These are phyloP conservation scores for Neotoma lepida DNA, from an alignment of 2,113 vertebrate genomes.

Conservation along the genomic window DNA sequence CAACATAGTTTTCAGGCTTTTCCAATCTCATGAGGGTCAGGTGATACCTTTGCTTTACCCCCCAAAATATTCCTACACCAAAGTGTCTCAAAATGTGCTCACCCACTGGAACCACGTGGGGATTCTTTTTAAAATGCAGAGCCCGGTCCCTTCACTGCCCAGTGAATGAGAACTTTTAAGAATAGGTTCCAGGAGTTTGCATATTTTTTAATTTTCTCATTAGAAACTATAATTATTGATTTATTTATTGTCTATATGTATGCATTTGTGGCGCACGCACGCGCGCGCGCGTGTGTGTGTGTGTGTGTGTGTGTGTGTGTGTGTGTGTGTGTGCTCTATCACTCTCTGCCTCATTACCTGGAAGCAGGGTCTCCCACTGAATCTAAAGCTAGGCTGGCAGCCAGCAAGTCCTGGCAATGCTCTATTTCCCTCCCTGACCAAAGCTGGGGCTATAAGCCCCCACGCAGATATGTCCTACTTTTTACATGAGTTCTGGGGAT, in stretches of 20 bases:
- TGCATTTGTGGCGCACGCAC: too few species aligned
- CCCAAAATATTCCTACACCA: not conserved
- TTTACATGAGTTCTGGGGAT: not conserved
- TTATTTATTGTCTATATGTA: not conserved
- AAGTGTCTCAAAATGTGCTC: not conserved
- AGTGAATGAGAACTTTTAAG: not conserved
- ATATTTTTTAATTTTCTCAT: not conserved
- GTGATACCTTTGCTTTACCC: not conserved
- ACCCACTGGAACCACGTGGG: not conserved
- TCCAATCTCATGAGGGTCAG: not conserved
- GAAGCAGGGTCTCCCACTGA: not conserved
- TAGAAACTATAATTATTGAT: not conserved
- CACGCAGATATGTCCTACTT: not conserved
- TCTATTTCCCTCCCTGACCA: not conserved
- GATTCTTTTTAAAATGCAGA: not conserved
- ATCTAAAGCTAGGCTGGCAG: not conserved
- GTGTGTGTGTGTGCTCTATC: not conserved
- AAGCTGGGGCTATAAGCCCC: not conserved
- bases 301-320: too few species aligned
- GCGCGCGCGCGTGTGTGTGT: too few species aligned
- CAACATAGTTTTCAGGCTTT: not conserved
- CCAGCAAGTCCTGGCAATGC: not conserved
- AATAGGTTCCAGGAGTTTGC: not conserved
- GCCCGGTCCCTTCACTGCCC: not conserved
- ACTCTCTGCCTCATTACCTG: not conserved